Evolutionary conservation across 2,797 vertebrate genomes (phyloP).

Genomic region (Buceros bicornis): DNA sequence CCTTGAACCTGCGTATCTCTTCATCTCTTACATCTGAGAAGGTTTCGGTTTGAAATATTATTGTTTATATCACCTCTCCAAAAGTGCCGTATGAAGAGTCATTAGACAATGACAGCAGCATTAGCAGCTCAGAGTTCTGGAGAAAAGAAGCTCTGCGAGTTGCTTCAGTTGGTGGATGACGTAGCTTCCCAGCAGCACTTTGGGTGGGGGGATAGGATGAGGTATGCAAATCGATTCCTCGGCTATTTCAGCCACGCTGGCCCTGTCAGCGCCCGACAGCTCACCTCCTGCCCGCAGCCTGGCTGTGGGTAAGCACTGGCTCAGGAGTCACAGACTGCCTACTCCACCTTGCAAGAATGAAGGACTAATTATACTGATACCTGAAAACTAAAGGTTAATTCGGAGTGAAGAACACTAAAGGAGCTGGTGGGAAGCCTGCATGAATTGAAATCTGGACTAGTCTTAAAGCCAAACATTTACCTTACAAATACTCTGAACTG

Average conservation of each 20-base stretch:
- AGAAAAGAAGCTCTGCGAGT: background rate
- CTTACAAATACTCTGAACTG: background rate
- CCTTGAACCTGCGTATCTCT: background rate
- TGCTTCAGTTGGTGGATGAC: background rate
- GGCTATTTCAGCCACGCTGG: background rate
- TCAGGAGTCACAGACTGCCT: background rate
- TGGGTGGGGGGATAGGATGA: rapidly evolving
- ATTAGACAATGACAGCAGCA: background rate
- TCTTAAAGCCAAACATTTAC: background rate
- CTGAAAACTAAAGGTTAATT: background rate
- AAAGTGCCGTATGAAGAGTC: background rate
- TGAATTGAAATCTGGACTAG: background rate
- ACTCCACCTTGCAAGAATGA: background rate
- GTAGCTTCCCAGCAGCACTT: background rate
- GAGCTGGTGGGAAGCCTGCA: background rate
- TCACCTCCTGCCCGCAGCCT: background rate
- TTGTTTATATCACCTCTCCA: background rate
- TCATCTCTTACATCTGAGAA: background rate
- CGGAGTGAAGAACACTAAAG: background rate
- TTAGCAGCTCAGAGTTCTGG: background rate
- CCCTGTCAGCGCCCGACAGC: background rate
- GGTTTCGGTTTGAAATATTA: background rate
- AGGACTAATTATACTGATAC: background rate
- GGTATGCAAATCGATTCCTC: background rate
- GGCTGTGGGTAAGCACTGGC: rapidly evolving